A percentile compares a stretch with the other conserved stretches of the same genome.
Conservation (phyloP, 2,113 vertebrate species). For the Syngnathus scovelli region DNA sequence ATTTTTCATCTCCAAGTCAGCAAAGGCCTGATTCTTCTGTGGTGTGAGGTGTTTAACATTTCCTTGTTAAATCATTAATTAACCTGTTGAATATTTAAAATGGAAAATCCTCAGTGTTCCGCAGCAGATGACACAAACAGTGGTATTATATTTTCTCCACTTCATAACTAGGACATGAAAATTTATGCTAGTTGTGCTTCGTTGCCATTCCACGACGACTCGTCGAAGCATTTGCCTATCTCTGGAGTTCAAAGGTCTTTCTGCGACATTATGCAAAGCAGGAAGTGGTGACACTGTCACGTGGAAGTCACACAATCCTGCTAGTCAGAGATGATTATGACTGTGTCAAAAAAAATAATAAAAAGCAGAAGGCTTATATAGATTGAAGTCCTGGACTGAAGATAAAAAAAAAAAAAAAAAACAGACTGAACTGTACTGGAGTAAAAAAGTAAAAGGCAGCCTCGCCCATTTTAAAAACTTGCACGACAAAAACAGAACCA, state of each 20-base stretch:
- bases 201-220: constrained; percentile 6
- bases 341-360: neutral
- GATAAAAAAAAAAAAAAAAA: no score
- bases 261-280: constrained; percentile 22
- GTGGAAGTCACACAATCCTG: constrained; percentile 25
- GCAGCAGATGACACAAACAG: neutral
- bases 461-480: no score
- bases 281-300: constrained; percentile 37
- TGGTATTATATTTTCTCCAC: neutral
- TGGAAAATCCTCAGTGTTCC: neutral
- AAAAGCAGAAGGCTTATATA: no score
- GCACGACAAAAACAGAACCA: no score
- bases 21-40: no score
- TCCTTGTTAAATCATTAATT: neutral
- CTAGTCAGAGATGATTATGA: neutral
- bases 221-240: constrained; percentile 44
- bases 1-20: no score
- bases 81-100: neutral
- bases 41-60: no score
- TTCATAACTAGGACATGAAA: neutral
- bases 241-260: constrained; percentile 60
- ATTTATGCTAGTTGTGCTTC: neutral
- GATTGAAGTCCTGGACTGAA: no score
- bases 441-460: no score
- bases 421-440: no score